A percentile compares a stretch with the other conserved stretches of the same genome.
Evolutionary conservation across 2,797 vertebrate genomes (phyloP).

Genomic region (Glossophaga mutica): DNA sequence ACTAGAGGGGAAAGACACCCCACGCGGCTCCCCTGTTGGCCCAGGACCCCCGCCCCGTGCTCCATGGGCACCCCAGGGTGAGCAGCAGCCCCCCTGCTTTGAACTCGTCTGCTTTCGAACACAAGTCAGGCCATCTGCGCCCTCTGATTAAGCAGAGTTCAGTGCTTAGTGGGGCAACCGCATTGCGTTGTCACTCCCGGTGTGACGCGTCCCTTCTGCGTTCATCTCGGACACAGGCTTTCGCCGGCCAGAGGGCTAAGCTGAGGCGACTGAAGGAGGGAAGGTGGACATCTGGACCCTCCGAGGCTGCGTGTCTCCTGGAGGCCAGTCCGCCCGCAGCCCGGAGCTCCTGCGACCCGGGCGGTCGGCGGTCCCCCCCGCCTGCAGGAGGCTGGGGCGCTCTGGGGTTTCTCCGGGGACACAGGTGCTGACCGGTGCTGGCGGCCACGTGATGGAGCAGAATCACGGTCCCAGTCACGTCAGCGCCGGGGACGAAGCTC

Average conservation of each 20-base stretch:
- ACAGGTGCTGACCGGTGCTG: conserved; percentile 37
- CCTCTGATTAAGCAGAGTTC: conserved; percentile 75
- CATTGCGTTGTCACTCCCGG: conserved; percentile 66
- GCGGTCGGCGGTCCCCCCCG: conserved; percentile 67
- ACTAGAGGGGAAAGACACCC: background rate
- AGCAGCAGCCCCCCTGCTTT: background rate
- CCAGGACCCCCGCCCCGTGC: background rate
- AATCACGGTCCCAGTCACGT: background rate
- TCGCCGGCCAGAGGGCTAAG: conserved; percentile 72
- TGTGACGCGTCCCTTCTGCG: conserved; percentile 73
- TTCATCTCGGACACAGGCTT: conserved; percentile 74
- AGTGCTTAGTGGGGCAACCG: conserved; percentile 70
- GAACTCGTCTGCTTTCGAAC: conserved; percentile 68
- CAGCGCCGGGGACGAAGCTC: background rate
- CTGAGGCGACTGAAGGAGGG: conserved; percentile 67
- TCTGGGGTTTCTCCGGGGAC: conserved; percentile 69
- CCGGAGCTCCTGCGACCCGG: conserved; percentile 71
- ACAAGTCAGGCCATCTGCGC: conserved; percentile 48
- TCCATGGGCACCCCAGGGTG: conserved; percentile 30
- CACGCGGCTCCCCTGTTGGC: background rate
- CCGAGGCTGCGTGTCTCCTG: conserved; percentile 48
- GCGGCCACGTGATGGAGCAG: background rate
- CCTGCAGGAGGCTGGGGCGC: conserved; percentile 68
- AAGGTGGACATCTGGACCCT: conserved; percentile 38
- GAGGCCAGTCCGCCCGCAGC: conserved; percentile 70